Conservation (phyloP, 1,140 invertebrate species). For the Drosophila hydei region DNA sequence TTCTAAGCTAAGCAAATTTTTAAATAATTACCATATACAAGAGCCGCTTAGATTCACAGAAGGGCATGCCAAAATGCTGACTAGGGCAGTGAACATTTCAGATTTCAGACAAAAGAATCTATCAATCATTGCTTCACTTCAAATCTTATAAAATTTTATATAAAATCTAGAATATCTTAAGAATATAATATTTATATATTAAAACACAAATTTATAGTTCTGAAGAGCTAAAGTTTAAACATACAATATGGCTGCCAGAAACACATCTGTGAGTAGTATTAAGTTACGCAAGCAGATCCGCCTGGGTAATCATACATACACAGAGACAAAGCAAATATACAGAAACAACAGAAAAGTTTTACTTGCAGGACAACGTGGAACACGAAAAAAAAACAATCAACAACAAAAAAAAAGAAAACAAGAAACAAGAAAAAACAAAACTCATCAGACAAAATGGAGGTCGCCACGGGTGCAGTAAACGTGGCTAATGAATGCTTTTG, state of each 20-base stretch:
- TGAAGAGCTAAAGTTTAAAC: too few species aligned
- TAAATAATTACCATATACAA: too few species aligned
- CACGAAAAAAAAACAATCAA: slow-evolving; percentile 28
- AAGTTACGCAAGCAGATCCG: background rate
- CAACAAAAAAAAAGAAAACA: slow-evolving; percentile 18
- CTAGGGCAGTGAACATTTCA: too few species aligned
- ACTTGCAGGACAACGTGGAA: slow-evolving; percentile 44
- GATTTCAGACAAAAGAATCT: too few species aligned
- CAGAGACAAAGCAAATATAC: slow-evolving; percentile 50
- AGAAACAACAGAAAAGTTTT: slow-evolving; percentile 61
- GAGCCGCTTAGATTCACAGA: too few species aligned
- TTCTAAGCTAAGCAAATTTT: too few species aligned
- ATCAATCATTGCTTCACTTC: too few species aligned
- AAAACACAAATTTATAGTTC: too few species aligned
- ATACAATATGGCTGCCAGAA: background rate
- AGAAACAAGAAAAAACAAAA: slow-evolving; percentile 50
- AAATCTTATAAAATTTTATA: too few species aligned
- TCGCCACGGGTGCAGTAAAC: slow-evolving; percentile 81
- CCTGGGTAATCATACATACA: slow-evolving; percentile 20
- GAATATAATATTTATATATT: too few species aligned
- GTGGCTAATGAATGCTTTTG: slow-evolving; percentile 82
- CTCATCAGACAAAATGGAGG: slow-evolving; percentile 79
- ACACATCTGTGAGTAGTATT: background rate
- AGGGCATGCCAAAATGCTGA: too few species aligned
- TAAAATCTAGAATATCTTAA: too few species aligned